These are phyloP conservation scores for Gopherus evgoodei DNA, from an alignment of 2,113 vertebrate genomes.

Conservation along the genomic window DNA sequence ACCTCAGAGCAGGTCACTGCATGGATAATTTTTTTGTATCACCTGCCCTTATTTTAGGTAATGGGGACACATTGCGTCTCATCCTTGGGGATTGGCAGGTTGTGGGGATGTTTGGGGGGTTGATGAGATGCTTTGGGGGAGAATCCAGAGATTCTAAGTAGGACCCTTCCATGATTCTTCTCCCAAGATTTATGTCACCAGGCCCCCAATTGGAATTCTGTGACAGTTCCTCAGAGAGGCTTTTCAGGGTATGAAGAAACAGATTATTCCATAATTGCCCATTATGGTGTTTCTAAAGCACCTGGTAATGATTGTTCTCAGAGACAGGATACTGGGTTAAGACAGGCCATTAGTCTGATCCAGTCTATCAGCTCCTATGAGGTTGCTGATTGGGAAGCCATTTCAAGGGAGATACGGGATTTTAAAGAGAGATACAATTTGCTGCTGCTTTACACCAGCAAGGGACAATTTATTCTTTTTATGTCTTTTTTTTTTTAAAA, in stretches of 20 bases:
- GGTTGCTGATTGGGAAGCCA: background rate
- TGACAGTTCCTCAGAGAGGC: background rate
- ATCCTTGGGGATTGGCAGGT: background rate
- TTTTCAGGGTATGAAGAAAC: background rate
- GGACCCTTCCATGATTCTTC: background rate
- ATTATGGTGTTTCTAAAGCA: background rate
- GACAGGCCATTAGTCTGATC: background rate
- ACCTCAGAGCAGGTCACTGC: background rate
- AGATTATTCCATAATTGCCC: background rate
- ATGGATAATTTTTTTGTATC: background rate
- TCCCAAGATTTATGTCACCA: background rate
- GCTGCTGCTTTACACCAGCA: background rate
- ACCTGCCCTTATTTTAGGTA: background rate
- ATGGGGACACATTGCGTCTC: background rate
- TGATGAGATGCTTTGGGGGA: background rate
- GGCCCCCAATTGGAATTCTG: background rate
- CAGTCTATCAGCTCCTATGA: background rate
- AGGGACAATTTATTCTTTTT: slow-evolving; percentile 74
- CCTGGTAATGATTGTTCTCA: fast-evolving
- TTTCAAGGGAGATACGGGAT: background rate
- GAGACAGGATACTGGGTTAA: background rate
- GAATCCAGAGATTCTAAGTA: background rate
- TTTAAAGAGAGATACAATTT: background rate
- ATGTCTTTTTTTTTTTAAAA: slow-evolving; percentile 21
- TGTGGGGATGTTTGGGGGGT: background rate